phyloP scores from a whole-genome alignment of 2,113 vertebrate genomes.

The Lanius ludovicianus region DNA sequence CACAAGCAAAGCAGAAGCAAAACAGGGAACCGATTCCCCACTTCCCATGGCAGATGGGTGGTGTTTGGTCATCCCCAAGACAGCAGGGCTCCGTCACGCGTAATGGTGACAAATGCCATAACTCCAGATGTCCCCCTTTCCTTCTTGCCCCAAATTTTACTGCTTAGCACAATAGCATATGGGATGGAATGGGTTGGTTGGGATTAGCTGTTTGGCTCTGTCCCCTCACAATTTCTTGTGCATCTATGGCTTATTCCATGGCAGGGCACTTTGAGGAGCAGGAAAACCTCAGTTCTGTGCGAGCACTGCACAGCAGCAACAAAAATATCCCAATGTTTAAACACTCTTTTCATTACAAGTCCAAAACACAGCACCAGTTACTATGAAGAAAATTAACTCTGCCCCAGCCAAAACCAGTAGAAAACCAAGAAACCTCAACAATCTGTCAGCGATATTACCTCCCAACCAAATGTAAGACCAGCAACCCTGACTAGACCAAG shows the following conservation, averaged over 20 bases:
- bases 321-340: neutral
- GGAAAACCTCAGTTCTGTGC: neutral
- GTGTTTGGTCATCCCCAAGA: neutral
- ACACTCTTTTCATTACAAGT: neutral
- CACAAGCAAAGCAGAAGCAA: neutral
- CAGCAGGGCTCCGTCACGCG: rapidly evolving
- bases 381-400: neutral
- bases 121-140: rapidly evolving
- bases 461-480: neutral
- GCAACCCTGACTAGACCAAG: neutral
- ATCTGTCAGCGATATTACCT: neutral
- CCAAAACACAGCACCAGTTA: neutral
- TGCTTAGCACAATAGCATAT: neutral
- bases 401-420: neutral
- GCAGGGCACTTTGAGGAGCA: neutral
- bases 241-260: rapidly evolving
- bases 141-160: neutral
- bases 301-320: neutral
- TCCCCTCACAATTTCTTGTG: neutral
- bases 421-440: neutral
- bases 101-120: rapidly evolving
- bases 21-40: neutral
- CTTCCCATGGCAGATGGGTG: neutral
- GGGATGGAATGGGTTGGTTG: neutral
- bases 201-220: neutral